Base-by-base conservation (phyloP, 2,113 vertebrate species). In the Muntiacus reevesi region DNA sequence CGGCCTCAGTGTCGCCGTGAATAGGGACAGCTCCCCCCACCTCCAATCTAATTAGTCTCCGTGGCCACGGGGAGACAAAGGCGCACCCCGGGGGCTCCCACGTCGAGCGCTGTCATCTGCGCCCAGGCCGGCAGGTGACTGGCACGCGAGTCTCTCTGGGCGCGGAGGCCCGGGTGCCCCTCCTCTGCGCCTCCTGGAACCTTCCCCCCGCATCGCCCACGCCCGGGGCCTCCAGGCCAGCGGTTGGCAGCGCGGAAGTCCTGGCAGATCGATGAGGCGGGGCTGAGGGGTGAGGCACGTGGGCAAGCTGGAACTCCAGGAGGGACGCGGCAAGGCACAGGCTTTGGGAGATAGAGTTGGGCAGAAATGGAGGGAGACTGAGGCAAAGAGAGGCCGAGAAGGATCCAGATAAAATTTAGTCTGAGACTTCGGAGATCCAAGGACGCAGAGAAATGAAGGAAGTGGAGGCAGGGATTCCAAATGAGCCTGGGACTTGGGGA, bases 111-210 rank as follows among this genome's bases (percentile, higher is more conserved):
- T 19, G 10, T 74, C 36, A 43, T 43, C 71, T 74, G 71, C 94
- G 98, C 98, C 98, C 93, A 97, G 99, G 98, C 99, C 99, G 99
- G 99, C 99, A 99, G 99, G 99, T 99, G 99, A 99, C 99, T 99
- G 99, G 99, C 99, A 99, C 99, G 99, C 99, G 99, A 99, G 99
- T 98, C 98, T 98, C 98, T 98, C 98, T 96, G 98, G 98, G 98
- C 97, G 21, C 98, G 95, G 98, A 21, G 87, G 84, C 19, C 28
- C 4, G 17, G 16, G 21, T 17, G 23, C 17, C 19, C 76, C 23
- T 91, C n/a, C n/a, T 45, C 19, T 57, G 60, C 2, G 12, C 57
- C 30, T 79, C 33, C 15, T 2, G 3, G 45, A 27, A n/a, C 4
- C 33, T 7, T 17, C 16, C 7, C 36, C 87, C 30, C 17, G 8